A percentile compares a stretch with the other conserved stretches of the same genome.
These are phyloP conservation scores for Progne subis DNA, from an alignment of 2,113 vertebrate genomes.

Conservation along the genomic window DNA sequence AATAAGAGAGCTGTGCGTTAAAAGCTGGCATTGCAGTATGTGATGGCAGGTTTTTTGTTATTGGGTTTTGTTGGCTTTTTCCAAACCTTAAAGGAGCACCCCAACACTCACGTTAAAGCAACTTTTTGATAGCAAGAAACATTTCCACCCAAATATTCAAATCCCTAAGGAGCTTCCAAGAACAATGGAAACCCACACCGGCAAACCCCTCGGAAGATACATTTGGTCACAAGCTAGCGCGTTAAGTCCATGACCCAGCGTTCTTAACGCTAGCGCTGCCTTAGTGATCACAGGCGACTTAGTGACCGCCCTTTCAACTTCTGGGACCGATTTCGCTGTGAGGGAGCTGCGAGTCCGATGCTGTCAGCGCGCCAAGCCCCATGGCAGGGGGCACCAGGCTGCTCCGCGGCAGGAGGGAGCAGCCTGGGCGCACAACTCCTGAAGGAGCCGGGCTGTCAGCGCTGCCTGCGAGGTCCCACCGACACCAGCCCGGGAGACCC, in stretches of 20 bases:
- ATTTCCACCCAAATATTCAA: not conserved
- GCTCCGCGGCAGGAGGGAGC: not conserved
- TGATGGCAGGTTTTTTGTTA: not conserved
- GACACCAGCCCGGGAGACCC: no score
- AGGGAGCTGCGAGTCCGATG: not conserved
- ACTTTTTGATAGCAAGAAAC: not conserved
- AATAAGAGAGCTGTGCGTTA: accelerated
- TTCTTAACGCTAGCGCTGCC: not conserved
- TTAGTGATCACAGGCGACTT: not conserved
- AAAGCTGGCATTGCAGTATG: not conserved
- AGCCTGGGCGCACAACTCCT: not conserved
- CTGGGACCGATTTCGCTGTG: not conserved
- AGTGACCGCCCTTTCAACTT: not conserved
- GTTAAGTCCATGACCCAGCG: not conserved
- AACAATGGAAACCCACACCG: not conserved
- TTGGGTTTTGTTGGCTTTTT: not conserved
- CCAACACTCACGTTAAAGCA: not conserved
- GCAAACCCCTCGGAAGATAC: not conserved
- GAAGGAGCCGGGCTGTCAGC: no score
- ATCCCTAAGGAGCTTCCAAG: not conserved
- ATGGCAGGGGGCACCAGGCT: not conserved
- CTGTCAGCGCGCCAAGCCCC: not conserved
- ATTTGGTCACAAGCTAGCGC: not conserved
- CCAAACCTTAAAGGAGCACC: not conserved
- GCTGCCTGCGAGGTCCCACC: no score